Percentiles rank a stretch among this genome's conserved stretches.
Evolutionary conservation across 2,797 vertebrate species (phyloP).

Genomic region (Aphelocoma californica): DNA sequence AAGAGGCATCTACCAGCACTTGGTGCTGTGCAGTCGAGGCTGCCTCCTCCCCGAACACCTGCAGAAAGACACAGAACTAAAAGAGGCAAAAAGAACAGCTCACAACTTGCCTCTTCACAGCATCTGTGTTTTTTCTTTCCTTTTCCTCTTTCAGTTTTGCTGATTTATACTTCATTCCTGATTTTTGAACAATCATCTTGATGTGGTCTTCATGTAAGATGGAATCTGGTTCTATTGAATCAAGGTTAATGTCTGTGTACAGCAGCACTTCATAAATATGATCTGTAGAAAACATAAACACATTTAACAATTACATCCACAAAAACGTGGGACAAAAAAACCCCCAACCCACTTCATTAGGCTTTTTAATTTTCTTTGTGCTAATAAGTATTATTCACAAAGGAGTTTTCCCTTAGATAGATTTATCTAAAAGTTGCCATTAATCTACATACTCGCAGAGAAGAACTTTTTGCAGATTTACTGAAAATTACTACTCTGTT

Average conservation of each 20-base stretch:
- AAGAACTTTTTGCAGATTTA: not conserved
- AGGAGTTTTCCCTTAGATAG: not conserved
- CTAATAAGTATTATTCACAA: not conserved
- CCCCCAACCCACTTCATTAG: accelerated
- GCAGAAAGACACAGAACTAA: not conserved
- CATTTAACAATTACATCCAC: not conserved
- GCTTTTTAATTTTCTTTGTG: not conserved
- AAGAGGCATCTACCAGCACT: not conserved
- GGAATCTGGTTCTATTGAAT: constrained; percentile 79
- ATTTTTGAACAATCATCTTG: constrained; percentile 85
- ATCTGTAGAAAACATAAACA: constrained; percentile 70
- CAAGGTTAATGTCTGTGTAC: constrained; percentile 78
- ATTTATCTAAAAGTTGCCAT: not conserved
- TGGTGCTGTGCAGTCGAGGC: accelerated
- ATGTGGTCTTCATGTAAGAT: constrained; percentile 81
- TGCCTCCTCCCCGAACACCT: not conserved
- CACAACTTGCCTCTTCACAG: constrained; percentile 78
- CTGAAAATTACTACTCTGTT: not conserved
- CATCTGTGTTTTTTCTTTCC: constrained; percentile 83
- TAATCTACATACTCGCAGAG: not conserved
- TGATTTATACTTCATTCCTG: constrained; percentile 89
- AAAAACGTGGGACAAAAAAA: not conserved
- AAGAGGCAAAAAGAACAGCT: not conserved
- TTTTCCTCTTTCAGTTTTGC: constrained; percentile 77
- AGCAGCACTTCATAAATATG: constrained; percentile 84